Evolutionary conservation across 2,797 vertebrate species (phyloP), one percentile per base, ranked within the genome.

Genomic region (Halcyon badia): DNA sequence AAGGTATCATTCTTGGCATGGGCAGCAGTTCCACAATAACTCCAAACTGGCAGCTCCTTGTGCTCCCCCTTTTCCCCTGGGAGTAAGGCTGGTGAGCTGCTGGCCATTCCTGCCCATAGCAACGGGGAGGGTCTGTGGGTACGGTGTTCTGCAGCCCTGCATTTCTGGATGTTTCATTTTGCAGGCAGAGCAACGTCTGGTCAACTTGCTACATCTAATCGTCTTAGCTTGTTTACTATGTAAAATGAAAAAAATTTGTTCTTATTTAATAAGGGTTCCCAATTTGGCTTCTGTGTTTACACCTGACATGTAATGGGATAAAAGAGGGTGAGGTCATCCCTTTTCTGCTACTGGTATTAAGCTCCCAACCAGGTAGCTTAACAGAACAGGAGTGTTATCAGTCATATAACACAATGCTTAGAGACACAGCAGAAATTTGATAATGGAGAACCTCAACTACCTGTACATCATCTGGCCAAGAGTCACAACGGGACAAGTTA

Each of bases 301-400:
- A 77, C 37, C 31, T 79, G 31, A 25, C 28, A 35, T 82, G 24
- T 72, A 62, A 69, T 66, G 42, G 42, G 66, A 48, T 61, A 35
- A 83, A 92, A 93, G 54, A 82, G 17, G 19, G 42, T 31, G 48
- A 66, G 24, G 41, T 57, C 51, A 77, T 52, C 44, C 31, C 39
- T 93, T n/a, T 68, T 83, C 77, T 87, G 71, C 57, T 81, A 26
- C 35, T 75, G 22, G 17, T 60, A 51, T 68, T 85, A 92, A 87
- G 57, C 57, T 92, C 48, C 64, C 90, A 94, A 46, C 52, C 21
- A 8, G 68, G 41, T 68, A 24, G 28, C 56, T 89, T 93, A 87
- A 71, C 28, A 57, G 15, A 69, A 30, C 18, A 76, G 46, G 52
- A 93, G 20, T 69, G 41, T 48, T 89, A 18, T 52, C 94, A 89